Evolutionary conservation across 2,797 vertebrate species (phyloP).

Genomic region (Xenops minutus): DNA sequence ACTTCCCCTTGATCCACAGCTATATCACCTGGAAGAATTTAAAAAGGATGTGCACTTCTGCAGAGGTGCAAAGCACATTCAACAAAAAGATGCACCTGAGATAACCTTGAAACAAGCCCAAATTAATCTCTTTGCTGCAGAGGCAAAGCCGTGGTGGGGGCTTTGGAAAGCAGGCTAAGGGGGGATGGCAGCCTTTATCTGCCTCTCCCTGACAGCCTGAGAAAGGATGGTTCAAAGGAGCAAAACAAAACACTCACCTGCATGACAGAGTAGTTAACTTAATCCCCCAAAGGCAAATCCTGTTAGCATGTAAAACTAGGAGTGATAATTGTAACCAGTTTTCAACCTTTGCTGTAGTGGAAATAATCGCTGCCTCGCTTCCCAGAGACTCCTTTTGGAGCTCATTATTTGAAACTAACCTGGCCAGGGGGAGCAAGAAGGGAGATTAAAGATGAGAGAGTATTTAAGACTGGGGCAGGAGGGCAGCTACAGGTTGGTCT

Average conservation of each 20-base stretch:
- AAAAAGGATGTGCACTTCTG: background rate
- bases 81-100: background rate
- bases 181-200: background rate
- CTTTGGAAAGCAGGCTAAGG: background rate
- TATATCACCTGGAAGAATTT: background rate
- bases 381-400: background rate
- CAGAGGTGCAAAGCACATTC: background rate
- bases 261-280: background rate
- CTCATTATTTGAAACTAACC: background rate
- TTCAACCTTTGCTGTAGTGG: background rate
- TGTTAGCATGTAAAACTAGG: conserved; percentile 11
- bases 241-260: conserved; percentile 41
- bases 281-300: conserved; percentile 42
- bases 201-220: background rate
- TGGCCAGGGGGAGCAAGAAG: background rate
- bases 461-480: background rate
- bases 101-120: background rate
- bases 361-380: conserved; percentile 19
- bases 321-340: conserved; percentile 35
- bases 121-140: background rate
- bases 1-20: background rate
- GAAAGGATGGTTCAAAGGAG: conserved; percentile 2
- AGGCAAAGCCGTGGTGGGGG: background rate
- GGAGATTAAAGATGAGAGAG: background rate
- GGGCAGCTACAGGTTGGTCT: background rate